Evolutionary conservation across 2,113 vertebrate species (phyloP).

Genomic region (Hyperoodon ampullatus): DNA sequence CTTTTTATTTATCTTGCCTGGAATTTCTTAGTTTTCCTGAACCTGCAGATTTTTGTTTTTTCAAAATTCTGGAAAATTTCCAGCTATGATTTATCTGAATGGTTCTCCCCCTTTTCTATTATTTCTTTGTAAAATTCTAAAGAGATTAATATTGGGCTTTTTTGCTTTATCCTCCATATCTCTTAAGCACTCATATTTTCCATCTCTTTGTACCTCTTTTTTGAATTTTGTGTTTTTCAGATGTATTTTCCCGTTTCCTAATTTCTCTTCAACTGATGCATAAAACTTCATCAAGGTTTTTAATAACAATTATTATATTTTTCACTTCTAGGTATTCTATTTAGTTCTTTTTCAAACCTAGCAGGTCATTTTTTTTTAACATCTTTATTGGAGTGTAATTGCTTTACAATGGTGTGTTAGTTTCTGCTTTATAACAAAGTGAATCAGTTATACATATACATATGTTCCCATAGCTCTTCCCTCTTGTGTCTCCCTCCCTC

Average conservation of each 20-base stretch:
- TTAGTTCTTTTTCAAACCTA: not conserved
- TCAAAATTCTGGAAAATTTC: not conserved
- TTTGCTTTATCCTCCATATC: not conserved
- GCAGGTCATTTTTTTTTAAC: not conserved
- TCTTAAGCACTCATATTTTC: not conserved
- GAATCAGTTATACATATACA: too few relatives aligned
- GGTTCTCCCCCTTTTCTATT: not conserved
- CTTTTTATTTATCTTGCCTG: not conserved
- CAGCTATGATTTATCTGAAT: not conserved
- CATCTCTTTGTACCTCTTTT: conserved; percentile 11
- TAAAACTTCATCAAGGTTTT: not conserved
- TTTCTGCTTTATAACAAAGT: too few relatives aligned
- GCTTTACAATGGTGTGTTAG: too few relatives aligned
- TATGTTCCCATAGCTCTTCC: too few relatives aligned
- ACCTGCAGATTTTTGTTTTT: not conserved
- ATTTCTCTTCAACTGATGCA: conserved; percentile 22
- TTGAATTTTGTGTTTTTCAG: conserved; percentile 6
- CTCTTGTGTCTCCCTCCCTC: too few relatives aligned
- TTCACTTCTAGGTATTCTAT: not conserved
- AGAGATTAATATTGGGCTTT: not conserved
- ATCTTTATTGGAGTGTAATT: too few relatives aligned
- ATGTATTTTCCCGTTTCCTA: conserved; percentile 27
- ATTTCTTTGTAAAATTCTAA: conserved; percentile 7
- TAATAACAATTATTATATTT: conserved; percentile 10
- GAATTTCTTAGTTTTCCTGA: conserved; percentile 9